Conservation (phyloP, 2,797 vertebrate species). For the Geotria australis region DNA sequence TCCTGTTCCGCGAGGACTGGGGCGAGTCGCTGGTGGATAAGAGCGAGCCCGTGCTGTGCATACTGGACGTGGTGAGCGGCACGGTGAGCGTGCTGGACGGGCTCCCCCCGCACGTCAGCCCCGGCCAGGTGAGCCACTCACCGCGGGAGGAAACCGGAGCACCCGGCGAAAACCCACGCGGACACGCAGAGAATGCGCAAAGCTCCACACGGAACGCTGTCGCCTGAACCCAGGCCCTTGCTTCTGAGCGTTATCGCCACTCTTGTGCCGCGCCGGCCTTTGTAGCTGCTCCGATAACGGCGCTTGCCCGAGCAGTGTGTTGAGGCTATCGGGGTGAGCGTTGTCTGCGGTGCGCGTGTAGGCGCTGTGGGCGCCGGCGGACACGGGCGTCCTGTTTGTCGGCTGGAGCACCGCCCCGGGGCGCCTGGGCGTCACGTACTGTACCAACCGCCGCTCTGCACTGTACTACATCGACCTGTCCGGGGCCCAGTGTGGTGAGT, state of each 20-base stretch:
- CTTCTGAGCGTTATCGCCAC: no score
- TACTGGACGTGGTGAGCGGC: conserved; percentile 37
- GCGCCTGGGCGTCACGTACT: conserved; percentile 43
- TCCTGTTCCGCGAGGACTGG: conserved; percentile 57
- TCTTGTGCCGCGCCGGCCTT: no score
- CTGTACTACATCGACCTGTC: no score
- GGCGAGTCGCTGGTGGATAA: conserved; percentile 37
- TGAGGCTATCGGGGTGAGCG: no score
- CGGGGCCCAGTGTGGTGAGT: no score
- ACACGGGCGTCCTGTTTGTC: conserved; percentile 50
- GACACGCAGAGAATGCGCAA: no score
- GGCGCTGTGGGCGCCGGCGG: conserved; percentile 60
- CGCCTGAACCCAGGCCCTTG: no score
- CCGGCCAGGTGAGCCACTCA: conserved; percentile 43
- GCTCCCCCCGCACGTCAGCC: conserved; percentile 43
- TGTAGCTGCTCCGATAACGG: no score
- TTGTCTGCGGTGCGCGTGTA: conserved; percentile 5
- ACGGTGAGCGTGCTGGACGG: conserved; percentile 53
- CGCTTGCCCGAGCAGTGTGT: no score
- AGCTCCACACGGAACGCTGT: no score
- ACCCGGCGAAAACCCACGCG: no score
- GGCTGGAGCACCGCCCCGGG: conserved; percentile 64
- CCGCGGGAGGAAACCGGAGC: no score
- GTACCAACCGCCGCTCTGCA: conserved; percentile 28
- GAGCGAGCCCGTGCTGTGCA: conserved; percentile 37